phyloP scores from a whole-genome alignment of 2,888 invertebrate species.

The Xestia rhomboidea region DNA sequence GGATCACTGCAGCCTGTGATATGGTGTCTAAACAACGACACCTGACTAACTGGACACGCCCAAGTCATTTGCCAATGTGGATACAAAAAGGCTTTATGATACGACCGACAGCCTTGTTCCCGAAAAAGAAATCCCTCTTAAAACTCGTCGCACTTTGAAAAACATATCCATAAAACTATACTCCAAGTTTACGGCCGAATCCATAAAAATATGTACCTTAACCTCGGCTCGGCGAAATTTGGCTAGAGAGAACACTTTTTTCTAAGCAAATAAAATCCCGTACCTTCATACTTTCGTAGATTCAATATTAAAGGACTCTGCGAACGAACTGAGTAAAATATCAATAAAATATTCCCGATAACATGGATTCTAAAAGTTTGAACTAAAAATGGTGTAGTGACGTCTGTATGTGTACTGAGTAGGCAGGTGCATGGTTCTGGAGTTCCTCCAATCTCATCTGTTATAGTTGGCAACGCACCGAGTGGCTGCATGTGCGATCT shows the following conservation, averaged over 20 bases:
- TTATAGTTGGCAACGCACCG: conserved; percentile 79
- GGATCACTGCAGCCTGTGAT: conserved; percentile 88
- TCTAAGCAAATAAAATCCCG: conserved; percentile 72
- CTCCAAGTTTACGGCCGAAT: conserved; percentile 77
- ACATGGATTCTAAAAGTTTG: conserved; percentile 45
- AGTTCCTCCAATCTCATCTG: conserved; percentile 81
- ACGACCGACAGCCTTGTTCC: conserved; percentile 66
- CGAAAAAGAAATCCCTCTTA: conserved; percentile 72
- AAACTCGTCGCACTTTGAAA: conserved; percentile 77
- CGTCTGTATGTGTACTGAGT: conserved; percentile 36
- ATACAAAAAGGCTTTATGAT: conserved; percentile 64
- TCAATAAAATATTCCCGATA: conserved; percentile 38
- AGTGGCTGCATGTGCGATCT: conserved; percentile 85
- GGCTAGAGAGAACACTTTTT: conserved; percentile 67
- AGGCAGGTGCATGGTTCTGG: conserved; percentile 75
- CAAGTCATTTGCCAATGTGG: conserved; percentile 63
- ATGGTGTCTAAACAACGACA: conserved; percentile 85
- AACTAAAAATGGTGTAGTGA: conserved; percentile 19
- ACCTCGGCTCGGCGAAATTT: conserved; percentile 73
- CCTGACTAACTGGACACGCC: conserved; percentile 78
- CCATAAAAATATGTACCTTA: conserved; percentile 78
- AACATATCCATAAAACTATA: conserved; percentile 81
- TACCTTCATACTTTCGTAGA: conserved; percentile 65
- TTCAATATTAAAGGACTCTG: conserved; percentile 57
- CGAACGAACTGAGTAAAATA: conserved; percentile 36